Evolutionary conservation across 2,797 vertebrate species (phyloP), one percentile per base, ranked within the genome.

Genomic region (Muscicapa comitata): DNA sequence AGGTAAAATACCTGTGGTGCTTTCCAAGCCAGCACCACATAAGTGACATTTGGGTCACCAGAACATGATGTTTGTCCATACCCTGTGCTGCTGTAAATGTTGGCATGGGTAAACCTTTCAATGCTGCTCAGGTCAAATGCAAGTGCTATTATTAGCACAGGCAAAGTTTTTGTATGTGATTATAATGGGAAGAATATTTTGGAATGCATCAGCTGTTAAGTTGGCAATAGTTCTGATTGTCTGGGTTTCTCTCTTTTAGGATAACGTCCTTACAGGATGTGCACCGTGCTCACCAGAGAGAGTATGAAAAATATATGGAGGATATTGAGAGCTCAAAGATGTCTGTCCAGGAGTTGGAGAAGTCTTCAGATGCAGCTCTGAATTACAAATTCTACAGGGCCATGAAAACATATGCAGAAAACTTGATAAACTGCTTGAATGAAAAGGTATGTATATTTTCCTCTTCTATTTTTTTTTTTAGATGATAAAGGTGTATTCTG

Each of bases 391-490:
- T 99, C 97, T 99, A 99, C 97, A 98, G 98, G 70, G 89, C 93
- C 93, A 99, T 99, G 98, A 98, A 98, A 62, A 93, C 96, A 38
- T 99, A 98, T 3, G 94, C 97, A 47, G 98, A 98, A 94, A 99
- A 99, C 96, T 96, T 99, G 96, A 97, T 99, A 80, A 98, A 99
- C 89, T 99, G 99, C 97, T 98, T 99, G 58, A 98, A 97, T 89
- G 99, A 99, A 97, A 99, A 99, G 97, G 99, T 99, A 91, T 12
- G 47, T 85, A 2, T 37, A 3, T 78, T 51, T 92, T 65, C 7
- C 2, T 70, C 0, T 38, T 3, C 4, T 8, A 19, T 51, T 33
- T 33, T 21, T 7, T 42, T 45, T 59, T 53, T 40, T 2, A 3
- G 16, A 23, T 61, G 4, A 23, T 45, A 50, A 67, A 63, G 7